These are phyloP conservation scores for Carettochelys insculpta DNA, from an alignment of 2,113 vertebrate species.

Conservation along the genomic window DNA sequence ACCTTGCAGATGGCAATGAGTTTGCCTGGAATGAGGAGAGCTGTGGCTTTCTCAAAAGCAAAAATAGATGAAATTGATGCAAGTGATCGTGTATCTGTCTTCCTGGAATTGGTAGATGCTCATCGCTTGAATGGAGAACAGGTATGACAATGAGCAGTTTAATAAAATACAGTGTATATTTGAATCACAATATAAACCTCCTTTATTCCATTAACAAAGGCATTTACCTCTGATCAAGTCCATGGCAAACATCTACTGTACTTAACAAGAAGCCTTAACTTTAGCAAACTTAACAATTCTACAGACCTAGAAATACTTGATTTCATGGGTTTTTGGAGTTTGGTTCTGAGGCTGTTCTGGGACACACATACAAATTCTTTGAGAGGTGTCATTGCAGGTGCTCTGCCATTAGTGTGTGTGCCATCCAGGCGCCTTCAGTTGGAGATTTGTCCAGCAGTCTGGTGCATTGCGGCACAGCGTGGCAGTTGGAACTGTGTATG, in stretches of 20 bases:
- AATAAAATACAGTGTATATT: background rate
- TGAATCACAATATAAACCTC: background rate
- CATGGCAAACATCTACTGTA: background rate
- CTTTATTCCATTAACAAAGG: background rate
- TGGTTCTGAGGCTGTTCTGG: background rate
- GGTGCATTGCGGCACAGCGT: no score
- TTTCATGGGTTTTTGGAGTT: background rate
- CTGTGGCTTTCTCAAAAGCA: slow-evolving; percentile 77
- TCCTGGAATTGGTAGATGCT: slow-evolving; percentile 91
- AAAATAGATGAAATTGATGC: slow-evolving; percentile 82
- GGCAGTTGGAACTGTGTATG: no score
- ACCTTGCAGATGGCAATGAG: slow-evolving; percentile 94
- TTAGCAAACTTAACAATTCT: background rate
- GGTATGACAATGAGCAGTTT: slow-evolving; percentile 71
- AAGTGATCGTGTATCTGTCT: slow-evolving; percentile 88
- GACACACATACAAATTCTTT: background rate
- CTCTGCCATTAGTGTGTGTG: no score
- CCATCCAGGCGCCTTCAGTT: no score
- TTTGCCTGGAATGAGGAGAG: slow-evolving; percentile 88
- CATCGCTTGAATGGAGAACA: slow-evolving; percentile 92
- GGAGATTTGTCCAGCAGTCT: no score
- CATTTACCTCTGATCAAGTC: background rate
- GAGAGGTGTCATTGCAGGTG: no score
- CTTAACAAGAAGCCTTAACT: background rate
- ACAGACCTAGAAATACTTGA: background rate